Base-by-base conservation (phyloP, 2,113 vertebrate genomes). In the Pelodiscus sinensis region DNA sequence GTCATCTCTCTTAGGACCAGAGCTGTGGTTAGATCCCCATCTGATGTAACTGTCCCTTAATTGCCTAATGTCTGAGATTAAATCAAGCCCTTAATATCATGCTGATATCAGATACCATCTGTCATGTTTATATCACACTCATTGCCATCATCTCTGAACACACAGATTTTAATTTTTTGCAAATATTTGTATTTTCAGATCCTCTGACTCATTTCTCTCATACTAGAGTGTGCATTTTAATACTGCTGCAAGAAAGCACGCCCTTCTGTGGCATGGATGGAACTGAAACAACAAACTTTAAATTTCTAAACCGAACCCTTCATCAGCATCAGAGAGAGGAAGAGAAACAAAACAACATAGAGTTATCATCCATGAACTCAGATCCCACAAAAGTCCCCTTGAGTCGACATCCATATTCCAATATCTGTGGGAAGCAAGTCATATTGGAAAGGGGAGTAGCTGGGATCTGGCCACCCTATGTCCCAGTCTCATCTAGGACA, bases 21-120 rank as follows among this genome's bases (percentile, higher is more conserved):
- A 77, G 22, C 12, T 77, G 13, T 77, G 35, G 11, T 38, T 21
- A 38, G 5, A 35, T 25, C 11, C 13, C 10, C 38, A 44, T 25
- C 44, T 25, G 11, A 50, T 24, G 22, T 25, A 77, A 44, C 73
- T 50, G 35, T 77, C 18, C 55, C 29, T 77, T 3, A 29, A 78
- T 2, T 1, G 82, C 50, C 27, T 29, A 9, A 9, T 0, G 0
- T 1, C 85, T 77, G 22, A 27, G 24, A 24, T 50, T 27, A 77
- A 50, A 75, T 50, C 38, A 75, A 85, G 73, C 25, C 4, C 56
- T 81, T 93, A 60, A 8, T 62, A 25, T 24, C 27, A 79, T 5
- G 1, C 2, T 27, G 85, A 3, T 51, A 73, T 10, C 51, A 15
- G 52, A 15, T 31, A 10, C 9, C 54, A n/a, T 65, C 11, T 31